A percentile compares a stretch with the other conserved stretches of the same genome.
Conservation (phyloP, 2,113 vertebrate genomes). For the Dicaeum eximium region DNA sequence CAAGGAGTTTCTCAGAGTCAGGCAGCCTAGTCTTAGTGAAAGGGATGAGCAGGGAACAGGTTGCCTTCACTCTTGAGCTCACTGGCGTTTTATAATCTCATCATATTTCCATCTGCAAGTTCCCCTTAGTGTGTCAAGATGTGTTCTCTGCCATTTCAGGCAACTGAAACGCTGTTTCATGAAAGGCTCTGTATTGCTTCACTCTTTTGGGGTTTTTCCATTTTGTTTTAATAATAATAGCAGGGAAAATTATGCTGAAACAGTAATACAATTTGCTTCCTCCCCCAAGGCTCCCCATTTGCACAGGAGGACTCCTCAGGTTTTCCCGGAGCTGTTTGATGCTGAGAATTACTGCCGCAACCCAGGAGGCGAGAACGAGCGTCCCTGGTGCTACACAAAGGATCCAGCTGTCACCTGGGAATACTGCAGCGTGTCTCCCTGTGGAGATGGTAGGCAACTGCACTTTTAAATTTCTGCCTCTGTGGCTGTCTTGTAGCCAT, state of each 20-base stretch:
- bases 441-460: constrained; percentile 65
- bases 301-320: constrained; percentile 79
- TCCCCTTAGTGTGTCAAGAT: background rate
- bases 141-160: background rate
- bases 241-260: background rate
- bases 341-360: constrained; percentile 87
- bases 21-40: background rate
- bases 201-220: background rate
- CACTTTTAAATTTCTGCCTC: background rate
- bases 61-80: background rate
- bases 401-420: constrained; percentile 83
- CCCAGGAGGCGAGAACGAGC: constrained; percentile 83
- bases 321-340: constrained; percentile 82
- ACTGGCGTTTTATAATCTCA: background rate
- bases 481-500: background rate
- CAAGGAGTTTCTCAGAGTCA: background rate
- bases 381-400: constrained; percentile 87
- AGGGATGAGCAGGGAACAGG: background rate
- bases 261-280: background rate
- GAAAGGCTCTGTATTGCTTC: background rate
- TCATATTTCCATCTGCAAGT: background rate
- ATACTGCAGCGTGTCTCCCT: constrained; percentile 80
- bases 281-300: constrained; percentile 76
- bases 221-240: background rate
- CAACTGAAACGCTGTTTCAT: background rate